Base-by-base conservation (phyloP, 2,888 invertebrate genomes). In the Formica aserva region DNA sequence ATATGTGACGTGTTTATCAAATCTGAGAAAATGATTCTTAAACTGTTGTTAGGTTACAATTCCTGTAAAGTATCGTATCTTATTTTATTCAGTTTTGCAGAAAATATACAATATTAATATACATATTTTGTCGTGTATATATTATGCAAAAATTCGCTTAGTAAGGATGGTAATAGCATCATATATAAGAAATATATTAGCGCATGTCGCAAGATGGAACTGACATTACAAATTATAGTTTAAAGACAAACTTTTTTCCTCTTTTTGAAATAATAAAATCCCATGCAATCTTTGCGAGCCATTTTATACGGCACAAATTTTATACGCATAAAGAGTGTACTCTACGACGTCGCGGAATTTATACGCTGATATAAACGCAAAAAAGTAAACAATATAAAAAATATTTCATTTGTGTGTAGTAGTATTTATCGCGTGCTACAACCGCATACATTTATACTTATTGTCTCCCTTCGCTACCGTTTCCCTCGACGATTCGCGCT, bases 361-460 rank as follows among this genome's bases (percentile, higher is more conserved):
- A 72, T 32, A 60, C 57, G 57, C 71, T 55, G 63, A 48, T 82
- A 84, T 82, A 84, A 89, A 89, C 84, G 72, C 60, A 60, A 60
- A 22, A 22, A 45, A 18, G 8, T 60, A 74, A 80, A 78, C 45
- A 52, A 80, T 78, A 60, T 78, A 72, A n/a, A 72, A 71, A 71
- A 78, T 72, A 78, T 78, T 45, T 80, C 32, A 80, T 48, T 80
- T 26, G 60, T 26, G 69, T 77, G 67, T 55, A 32, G 75, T 60
- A 11, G 45, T 80, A 80, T 80, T 80, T 80, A 74, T 77, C 55
- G 71, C 41, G n/a, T 69, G 1, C 35, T 9, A 41, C 32, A 62
- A 84, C 35, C 75, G 87, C 85, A 62, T 85, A 78, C 63, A 88
- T 75, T 85, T 88, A 83, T 74, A 88, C 77, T 85, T 89, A 81